A percentile compares a stretch with the other conserved stretches of the same genome.
Conservation (phyloP, 2,888 invertebrate genomes). For the Rapana venosa region DNA sequence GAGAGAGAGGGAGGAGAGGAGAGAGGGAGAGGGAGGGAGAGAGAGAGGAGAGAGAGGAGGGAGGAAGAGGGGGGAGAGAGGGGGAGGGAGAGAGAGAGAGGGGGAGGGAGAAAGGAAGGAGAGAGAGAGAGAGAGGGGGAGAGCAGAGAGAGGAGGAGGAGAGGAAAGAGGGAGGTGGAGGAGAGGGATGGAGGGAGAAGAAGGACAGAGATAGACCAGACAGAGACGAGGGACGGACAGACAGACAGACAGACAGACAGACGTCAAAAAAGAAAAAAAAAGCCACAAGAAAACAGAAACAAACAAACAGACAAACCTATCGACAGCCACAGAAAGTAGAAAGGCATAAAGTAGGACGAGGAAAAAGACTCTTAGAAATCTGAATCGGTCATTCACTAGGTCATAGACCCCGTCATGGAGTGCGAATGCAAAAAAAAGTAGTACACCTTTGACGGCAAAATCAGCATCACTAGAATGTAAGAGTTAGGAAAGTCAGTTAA, state of each 20-base stretch:
- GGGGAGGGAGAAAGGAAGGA: not conserved
- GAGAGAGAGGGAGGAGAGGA: too few relatives aligned
- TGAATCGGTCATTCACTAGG: too few relatives aligned
- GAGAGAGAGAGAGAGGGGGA: constrained; percentile 7
- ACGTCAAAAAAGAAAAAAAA: not conserved
- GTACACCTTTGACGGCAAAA: too few relatives aligned
- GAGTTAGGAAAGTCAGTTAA: too few relatives aligned
- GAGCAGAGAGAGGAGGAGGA: not conserved
- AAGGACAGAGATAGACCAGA: not conserved
- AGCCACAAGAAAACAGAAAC: not conserved
- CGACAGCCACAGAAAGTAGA: not conserved
- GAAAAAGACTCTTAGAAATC: too few relatives aligned
- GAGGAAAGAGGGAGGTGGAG: not conserved
- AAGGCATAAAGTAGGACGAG: not conserved
- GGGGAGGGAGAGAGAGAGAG: too few relatives aligned
- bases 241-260: not conserved
- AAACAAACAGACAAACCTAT: not conserved
- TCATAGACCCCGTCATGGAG: too few relatives aligned
- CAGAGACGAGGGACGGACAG: not conserved
- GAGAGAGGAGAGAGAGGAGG: too few relatives aligned
- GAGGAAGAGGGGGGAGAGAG: too few relatives aligned
- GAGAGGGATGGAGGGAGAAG: not conserved
- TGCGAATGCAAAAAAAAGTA: too few relatives aligned
- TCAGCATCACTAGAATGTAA: too few relatives aligned
- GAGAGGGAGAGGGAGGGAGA: too few relatives aligned